Percentiles rank a stretch among this genome's conserved stretches.
phyloP scores from a whole-genome alignment of 2,888 invertebrate species.

The Tachina fera region DNA sequence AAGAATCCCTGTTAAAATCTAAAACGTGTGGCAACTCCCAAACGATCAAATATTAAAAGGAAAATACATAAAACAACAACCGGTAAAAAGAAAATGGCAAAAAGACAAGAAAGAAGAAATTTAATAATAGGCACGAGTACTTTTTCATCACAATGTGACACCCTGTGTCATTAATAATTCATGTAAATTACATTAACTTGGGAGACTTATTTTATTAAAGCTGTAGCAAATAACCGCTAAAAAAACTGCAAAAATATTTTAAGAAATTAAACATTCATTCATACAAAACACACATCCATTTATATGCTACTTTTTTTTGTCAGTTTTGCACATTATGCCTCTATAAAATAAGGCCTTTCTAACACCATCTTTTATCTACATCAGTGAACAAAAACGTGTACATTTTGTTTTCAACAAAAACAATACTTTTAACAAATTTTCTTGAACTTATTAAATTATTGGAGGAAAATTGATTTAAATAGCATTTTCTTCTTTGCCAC shows the following conservation, averaged over 20 bases:
- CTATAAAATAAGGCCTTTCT: conserved; percentile 7
- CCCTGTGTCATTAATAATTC: background rate
- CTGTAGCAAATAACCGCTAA: background rate
- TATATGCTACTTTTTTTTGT: conserved; percentile 8
- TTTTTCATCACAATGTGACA: background rate
- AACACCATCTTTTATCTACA: background rate
- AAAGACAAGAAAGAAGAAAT: background rate
- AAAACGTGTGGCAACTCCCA: conserved; percentile 20
- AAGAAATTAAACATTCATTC: background rate
- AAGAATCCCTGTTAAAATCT: background rate
- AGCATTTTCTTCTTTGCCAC: conserved; percentile 50
- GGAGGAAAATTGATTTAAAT: conserved; percentile 61
- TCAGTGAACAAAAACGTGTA: conserved; percentile 4
- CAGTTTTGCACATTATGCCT: background rate
- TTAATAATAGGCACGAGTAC: background rate
- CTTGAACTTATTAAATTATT: conserved; percentile 53
- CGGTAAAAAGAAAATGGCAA: conserved; percentile 52
- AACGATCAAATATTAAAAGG: conserved; percentile 38
- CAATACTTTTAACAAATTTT: background rate
- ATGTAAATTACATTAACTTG: background rate
- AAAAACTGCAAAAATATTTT: background rate
- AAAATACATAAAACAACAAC: conserved; percentile 40
- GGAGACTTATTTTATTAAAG: background rate
- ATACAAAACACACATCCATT: background rate
- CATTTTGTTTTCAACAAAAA: background rate